These are phyloP conservation scores for Helicoverpa armigera DNA, from an alignment of 1,140 invertebrate species.

Conservation along the genomic window DNA sequence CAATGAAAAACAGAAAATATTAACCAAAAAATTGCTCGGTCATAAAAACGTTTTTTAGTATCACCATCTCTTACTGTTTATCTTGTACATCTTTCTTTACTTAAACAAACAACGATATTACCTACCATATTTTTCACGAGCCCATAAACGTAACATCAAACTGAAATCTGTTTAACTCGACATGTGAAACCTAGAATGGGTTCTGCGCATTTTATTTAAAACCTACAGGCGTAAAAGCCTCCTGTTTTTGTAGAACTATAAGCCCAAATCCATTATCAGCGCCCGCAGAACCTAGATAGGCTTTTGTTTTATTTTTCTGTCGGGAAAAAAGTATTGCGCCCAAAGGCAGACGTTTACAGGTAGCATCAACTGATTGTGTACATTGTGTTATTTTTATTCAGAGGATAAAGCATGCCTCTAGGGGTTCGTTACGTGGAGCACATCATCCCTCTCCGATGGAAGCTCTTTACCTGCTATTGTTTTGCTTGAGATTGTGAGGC, in stretches of 20 bases:
- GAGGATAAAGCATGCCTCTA: slow-evolving; percentile 65
- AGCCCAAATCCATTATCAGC: slow-evolving; percentile 18
- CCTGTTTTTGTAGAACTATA: slow-evolving; percentile 27
- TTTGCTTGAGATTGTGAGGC: slow-evolving; percentile 37
- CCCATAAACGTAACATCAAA: slow-evolving; percentile 5
- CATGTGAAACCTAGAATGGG: neutral
- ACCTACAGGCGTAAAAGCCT: slow-evolving; percentile 5
- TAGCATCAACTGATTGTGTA: slow-evolving; percentile 64
- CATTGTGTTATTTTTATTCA: slow-evolving; percentile 68
- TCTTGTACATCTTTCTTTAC: neutral
- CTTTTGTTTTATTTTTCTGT: slow-evolving; percentile 34
- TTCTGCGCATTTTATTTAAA: neutral
- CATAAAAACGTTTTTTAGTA: neutral
- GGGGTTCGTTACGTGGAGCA: slow-evolving; percentile 66
- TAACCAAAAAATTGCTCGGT: neutral
- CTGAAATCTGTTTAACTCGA: neutral
- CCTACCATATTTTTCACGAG: neutral
- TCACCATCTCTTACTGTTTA: neutral
- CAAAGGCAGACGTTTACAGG: slow-evolving; percentile 62
- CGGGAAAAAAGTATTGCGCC: slow-evolving; percentile 1
- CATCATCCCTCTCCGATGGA: slow-evolving; percentile 60
- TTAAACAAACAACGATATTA: slow-evolving; percentile 13
- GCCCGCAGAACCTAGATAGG: slow-evolving; percentile 22
- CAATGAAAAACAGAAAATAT: too few species aligned
- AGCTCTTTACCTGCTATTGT: slow-evolving; percentile 51